Evolutionary conservation across 2,113 vertebrate genomes (phyloP), one percentile per base, ranked within the genome.

Genomic region (Oncorhynchus masou): DNA sequence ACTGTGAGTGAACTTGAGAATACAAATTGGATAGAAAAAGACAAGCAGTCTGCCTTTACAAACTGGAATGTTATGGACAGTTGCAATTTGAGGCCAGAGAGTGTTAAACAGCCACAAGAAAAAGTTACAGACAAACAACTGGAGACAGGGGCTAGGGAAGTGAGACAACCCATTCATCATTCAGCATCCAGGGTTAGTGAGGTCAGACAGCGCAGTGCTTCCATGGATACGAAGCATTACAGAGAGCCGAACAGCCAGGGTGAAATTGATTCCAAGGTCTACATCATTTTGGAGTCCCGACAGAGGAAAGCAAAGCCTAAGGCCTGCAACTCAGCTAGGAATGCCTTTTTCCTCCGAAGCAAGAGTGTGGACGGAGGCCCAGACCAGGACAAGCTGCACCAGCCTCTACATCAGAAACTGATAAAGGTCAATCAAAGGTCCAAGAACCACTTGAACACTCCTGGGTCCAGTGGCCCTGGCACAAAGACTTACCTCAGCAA

Each of bases 31-130:
- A 54, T 74, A 16, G 88, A 87, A 75, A 84, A 80, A 0, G 82
- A 89, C 73, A 92, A 88, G 70, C 74, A 83, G 76, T 87, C 82
- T 49, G 66, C 66, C 34, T 9, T 76, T 27, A 91, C 79, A 78
- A 51, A 81, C 49, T 60, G 85, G 69, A 90, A 80, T 74, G 89
- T 92, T 60, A 90, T 89, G 84, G 92, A 94, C 24, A 91, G 92
- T 76, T 92, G 88, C 34, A 94, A 92, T 87, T 94, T 93, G 57
- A 93, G 94, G 88, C 91, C 94, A 2, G 92, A 93, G 74, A 89
- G 91, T 78, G 92, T 95, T 82, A 90, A 93, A 84, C 94, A 92
- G 78, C 93, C 94, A 74, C 91, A 94, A 65, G 92, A 89, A 19
- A 89, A 90, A 81, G 76, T 91, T 1, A 86, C 89, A 75, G 6